Evolutionary conservation across 2,888 invertebrate genomes (phyloP).

Genomic region (Nezara viridula): DNA sequence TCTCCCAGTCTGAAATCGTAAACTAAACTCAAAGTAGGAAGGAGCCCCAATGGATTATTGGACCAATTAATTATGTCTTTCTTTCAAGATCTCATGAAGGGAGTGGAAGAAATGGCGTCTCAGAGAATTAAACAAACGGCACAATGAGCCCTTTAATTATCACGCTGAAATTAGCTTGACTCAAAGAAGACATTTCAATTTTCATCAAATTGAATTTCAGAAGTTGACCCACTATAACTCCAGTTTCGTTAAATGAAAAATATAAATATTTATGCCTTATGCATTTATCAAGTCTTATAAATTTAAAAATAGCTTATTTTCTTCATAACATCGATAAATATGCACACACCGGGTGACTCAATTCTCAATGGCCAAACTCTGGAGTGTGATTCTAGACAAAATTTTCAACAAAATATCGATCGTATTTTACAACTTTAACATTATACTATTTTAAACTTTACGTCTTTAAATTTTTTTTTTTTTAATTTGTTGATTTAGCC

Average conservation of each 20-base stretch:
- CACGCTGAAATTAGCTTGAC: constrained; percentile 7
- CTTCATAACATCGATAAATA: too few relatives aligned
- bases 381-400: too few relatives aligned
- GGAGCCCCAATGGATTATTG: neutral
- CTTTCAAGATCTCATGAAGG: constrained; percentile 5
- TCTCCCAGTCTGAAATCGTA: neutral
- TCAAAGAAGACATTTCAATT: constrained; percentile 17
- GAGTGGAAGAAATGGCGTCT: neutral
- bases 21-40: neutral
- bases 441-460: too few relatives aligned
- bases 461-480: too few relatives aligned
- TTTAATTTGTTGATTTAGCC: too few relatives aligned
- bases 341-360: too few relatives aligned
- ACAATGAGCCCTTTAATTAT: constrained; percentile 35
- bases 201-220: constrained; percentile 14
- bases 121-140: neutral
- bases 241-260: neutral
- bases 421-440: too few relatives aligned
- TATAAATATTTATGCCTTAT: neutral
- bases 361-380: too few relatives aligned
- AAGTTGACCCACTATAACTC: neutral
- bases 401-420: too few relatives aligned
- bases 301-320: too few relatives aligned
- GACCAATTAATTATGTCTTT: constrained; percentile 16
- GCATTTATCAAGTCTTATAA: neutral